Evolutionary conservation across 2,797 vertebrate genomes (phyloP), one percentile per base, ranked within the genome.

Genomic region (Sebastes matsubarae): DNA sequence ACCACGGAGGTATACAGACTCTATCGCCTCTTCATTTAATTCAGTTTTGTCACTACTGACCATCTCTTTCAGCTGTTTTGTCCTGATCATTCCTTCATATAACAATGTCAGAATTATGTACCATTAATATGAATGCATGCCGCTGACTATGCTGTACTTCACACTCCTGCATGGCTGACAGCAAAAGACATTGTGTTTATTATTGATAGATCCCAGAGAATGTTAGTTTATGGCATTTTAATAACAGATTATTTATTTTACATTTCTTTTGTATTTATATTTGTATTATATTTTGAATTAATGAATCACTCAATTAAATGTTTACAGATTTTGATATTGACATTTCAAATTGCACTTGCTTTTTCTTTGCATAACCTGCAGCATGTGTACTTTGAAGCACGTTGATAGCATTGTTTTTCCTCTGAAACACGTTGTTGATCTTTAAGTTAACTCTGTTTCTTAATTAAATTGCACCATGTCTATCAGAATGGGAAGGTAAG

Each of bases 1-100:
- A 99, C 98, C 81, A 99, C 98, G 4, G 98, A 99, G 98, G 98
- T 99, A 99, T 95, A 94, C 93, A 89, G 74, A 92, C 81, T 80
- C 58, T 42, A 64, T 71, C 78, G 78, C 72, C 57, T 66, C 63
- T 80, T 77, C 16, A 34, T 86, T 54, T 69, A 22, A 68, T 72
- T 77, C 2, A 57, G 60, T 60, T 80, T 74, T 71, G 59, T 68
- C 70, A 73, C 52, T 68, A 75, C 30, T 74, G 55, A 86, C 82
- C 86, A 81, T 89, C 84, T 82, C 59, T 91, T 91, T 63, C 16
- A 87, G 82, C 80, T 76, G 63, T 76, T 69, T 77, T 79, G 30
- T 81, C 68, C 76, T 67, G 52, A 80, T 67, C 38, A 55, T 66
- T 67, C 30, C 50, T 55, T 55, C 32, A 38, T 38, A 38, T 38